Base-by-base conservation (phyloP, 2,113 vertebrate species). In the Mystacornis crossleyi region DNA sequence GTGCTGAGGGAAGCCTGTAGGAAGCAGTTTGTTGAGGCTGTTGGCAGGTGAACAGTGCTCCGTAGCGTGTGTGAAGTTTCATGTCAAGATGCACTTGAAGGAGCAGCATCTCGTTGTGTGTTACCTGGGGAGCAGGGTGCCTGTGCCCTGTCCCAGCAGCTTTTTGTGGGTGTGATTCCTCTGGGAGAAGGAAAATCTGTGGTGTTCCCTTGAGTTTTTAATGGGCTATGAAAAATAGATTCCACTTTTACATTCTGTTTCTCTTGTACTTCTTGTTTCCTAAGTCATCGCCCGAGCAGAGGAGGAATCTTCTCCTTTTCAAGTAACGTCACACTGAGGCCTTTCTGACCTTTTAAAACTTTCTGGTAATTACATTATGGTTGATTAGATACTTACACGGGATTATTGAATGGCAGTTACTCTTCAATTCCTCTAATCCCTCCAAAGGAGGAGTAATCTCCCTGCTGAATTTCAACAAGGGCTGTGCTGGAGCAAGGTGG, bases 331-430 rank as follows among this genome's bases (percentile, higher is more conserved):
- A 80, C 26, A 18, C 42, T 5, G 5, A 84, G 89, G 54, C 84
- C 91, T 96, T 95, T 90, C 34, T 94, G 66, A 97, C 95, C 88
- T 94, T 79, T 96, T 90, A 67, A 95, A 97, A 96, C 89, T 97
- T 97, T 77, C 86, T 72, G 95, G 93, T 84, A 93, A 83, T 97
- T 96, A 95, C 92, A 93, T 95, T 96, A 74, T 29, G 88, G 70
- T 84, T 94, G 81, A 96, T 97, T 89, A 95, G 94, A 92, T 92
- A 86, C 95, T 95, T 93, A 72, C 65, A 93, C 0, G 12, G 83
- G 83, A 94, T 96, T 97, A 92, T 72, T 86, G 71, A 97, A 53
- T 94, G 81, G 78, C 81, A 97, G 88, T 88, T 74, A 55, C 77
- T 90, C 86, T 84, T 94, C 95, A 92, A 75, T 95, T 79, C 91